A percentile compares a stretch with the other conserved stretches of the same genome.
phyloP scores from a whole-genome alignment of 1,140 invertebrate genomes.

The Harpegnathos saltator region DNA sequence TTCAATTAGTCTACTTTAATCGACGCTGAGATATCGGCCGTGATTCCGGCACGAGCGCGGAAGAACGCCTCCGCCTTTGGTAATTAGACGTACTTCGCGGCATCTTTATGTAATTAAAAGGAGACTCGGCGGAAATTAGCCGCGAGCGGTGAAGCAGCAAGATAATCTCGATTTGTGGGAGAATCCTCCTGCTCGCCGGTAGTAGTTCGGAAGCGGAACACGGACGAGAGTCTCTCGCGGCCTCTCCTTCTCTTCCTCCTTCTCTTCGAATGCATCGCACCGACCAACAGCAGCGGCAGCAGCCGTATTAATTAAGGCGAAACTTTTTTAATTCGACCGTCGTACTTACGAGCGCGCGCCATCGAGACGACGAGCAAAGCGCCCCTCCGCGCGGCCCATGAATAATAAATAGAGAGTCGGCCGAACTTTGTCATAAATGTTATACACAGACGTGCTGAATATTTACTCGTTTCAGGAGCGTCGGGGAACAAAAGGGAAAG shows the following conservation, averaged over 20 bases:
- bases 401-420: constrained; percentile 74
- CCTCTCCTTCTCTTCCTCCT: constrained; percentile 6
- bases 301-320: constrained; percentile 74
- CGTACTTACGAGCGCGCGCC: constrained; percentile 60
- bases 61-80: constrained; percentile 10
- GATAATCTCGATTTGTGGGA: constrained; percentile 55
- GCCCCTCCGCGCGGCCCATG: constrained; percentile 51
- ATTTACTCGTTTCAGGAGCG: constrained; percentile 67
- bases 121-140: constrained; percentile 45
- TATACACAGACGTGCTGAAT: constrained; percentile 71
- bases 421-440: constrained; percentile 77
- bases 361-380: constrained; percentile 24
- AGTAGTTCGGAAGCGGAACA: constrained; percentile 55
- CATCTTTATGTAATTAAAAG: constrained; percentile 60
- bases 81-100: constrained; percentile 55
- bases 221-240: constrained; percentile 6
- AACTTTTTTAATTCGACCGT: constrained; percentile 75
- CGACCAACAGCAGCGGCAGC: constrained; percentile 36
- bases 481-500: constrained; percentile 58
- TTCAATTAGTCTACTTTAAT: constrained; percentile 37
- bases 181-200: too few species aligned
- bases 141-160: background rate
- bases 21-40: constrained; percentile 22
- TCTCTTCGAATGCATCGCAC: constrained; percentile 47
- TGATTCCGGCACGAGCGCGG: background rate